These are phyloP conservation scores for Felis catus DNA, from an alignment of 2,113 vertebrate genomes.

Conservation along the genomic window DNA sequence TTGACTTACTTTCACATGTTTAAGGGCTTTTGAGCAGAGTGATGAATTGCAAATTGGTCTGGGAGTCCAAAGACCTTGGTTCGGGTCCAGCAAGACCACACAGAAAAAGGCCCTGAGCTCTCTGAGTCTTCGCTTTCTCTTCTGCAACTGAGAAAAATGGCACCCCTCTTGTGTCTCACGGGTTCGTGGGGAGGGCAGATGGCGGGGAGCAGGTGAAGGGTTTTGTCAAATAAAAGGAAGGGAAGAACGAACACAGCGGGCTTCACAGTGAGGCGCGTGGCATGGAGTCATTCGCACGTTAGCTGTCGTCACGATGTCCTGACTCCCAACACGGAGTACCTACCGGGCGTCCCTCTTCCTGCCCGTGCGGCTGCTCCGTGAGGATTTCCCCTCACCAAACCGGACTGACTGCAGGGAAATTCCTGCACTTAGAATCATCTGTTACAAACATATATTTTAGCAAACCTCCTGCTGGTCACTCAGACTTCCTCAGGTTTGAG, in stretches of 20 bases:
- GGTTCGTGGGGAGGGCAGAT: background rate
- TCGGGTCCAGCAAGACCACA: background rate
- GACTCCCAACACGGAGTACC: background rate
- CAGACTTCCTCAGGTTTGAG: slow-evolving; percentile 47
- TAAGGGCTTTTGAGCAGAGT: background rate
- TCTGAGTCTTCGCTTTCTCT: background rate
- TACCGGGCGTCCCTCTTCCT: background rate
- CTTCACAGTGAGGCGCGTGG: background rate
- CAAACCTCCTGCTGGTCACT: background rate
- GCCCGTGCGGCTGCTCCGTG: accelerated
- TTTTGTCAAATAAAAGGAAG: background rate
- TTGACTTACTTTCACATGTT: background rate
- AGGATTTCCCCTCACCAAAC: slow-evolving; percentile 5
- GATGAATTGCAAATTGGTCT: background rate
- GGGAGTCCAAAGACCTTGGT: background rate
- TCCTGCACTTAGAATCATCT: background rate
- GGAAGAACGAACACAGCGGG: background rate
- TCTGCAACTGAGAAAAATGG: background rate
- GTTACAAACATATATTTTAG: background rate
- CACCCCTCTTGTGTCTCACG: background rate
- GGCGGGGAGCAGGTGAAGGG: background rate
- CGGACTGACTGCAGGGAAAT: background rate
- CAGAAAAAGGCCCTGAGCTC: background rate
- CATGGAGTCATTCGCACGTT: accelerated
- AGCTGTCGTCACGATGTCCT: too few species aligned